phyloP scores from a whole-genome alignment of 2,888 invertebrate genomes.

The Parasteatoda lunata region DNA sequence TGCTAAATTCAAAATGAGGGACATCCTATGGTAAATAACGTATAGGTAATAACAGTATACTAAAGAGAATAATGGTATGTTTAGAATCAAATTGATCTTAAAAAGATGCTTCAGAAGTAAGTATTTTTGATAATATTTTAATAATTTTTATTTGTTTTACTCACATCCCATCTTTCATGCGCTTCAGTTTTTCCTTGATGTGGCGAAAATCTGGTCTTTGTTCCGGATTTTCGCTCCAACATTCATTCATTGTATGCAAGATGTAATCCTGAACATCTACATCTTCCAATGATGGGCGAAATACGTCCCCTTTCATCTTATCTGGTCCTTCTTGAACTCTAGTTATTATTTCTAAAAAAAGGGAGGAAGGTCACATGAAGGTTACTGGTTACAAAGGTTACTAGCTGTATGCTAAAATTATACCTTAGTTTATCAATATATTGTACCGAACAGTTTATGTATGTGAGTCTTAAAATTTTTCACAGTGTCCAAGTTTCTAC shows the following conservation, averaged over 20 bases:
- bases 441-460: too few relatives aligned
- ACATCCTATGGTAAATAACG: not conserved
- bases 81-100: too few relatives aligned
- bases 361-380: too few relatives aligned
- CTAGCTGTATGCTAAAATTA: too few relatives aligned
- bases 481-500: too few relatives aligned
- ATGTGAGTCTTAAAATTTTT: too few relatives aligned
- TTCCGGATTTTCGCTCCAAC: constrained; percentile 89
- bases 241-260: constrained; percentile 84
- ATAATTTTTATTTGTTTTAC: constrained; percentile 13
- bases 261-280: constrained; percentile 87
- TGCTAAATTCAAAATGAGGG: not conserved
- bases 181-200: constrained; percentile 84
- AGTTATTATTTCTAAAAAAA: constrained; percentile 54
- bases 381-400: too few relatives aligned
- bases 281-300: constrained; percentile 81
- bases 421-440: too few relatives aligned
- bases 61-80: too few relatives aligned
- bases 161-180: constrained; percentile 78
- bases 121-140: not conserved
- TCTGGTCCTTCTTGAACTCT: constrained; percentile 42
- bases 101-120: too few relatives aligned
- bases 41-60: not conserved
- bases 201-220: constrained; percentile 86
- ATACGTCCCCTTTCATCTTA: constrained; percentile 78